Percentiles rank a stretch among this genome's conserved stretches.
phyloP scores from a whole-genome alignment of 2,888 invertebrate genomes.

The Melolontha melolontha region DNA sequence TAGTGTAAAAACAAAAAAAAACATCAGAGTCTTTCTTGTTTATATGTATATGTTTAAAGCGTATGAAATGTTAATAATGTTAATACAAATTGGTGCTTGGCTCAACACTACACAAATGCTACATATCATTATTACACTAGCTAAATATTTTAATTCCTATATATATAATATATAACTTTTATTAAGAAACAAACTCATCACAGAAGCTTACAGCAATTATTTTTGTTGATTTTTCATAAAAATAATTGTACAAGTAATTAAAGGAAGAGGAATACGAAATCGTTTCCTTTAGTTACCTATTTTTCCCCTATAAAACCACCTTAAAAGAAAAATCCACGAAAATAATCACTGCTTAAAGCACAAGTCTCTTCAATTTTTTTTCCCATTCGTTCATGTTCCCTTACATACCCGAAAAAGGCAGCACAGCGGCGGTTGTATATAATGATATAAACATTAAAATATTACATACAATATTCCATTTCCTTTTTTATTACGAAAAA shows the following conservation, averaged over 20 bases:
- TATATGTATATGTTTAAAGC: conserved; percentile 54
- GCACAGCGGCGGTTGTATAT: conserved; percentile 56
- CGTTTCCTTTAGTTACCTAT: neutral
- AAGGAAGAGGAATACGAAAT: neutral
- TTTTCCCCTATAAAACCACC: conserved; percentile 16
- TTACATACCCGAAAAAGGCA: conserved; percentile 54
- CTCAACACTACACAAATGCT: conserved; percentile 59
- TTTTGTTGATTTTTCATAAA: conserved; percentile 43
- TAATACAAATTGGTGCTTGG: conserved; percentile 58
- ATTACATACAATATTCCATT: conserved; percentile 38
- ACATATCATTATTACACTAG: conserved; percentile 54
- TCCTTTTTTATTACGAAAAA: conserved; percentile 29
- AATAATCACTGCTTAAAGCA: conserved; percentile 58
- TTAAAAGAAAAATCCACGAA: conserved; percentile 28
- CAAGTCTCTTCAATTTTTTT: conserved; percentile 52
- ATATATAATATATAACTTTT: conserved; percentile 50
- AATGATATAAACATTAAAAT: conserved; percentile 46
- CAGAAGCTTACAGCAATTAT: conserved; percentile 61
- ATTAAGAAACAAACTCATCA: conserved; percentile 62
- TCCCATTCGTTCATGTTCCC: conserved; percentile 49
- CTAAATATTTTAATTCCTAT: conserved; percentile 56
- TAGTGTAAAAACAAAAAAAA: conserved; percentile 11
- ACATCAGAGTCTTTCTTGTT: conserved; percentile 15
- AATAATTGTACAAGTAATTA: neutral
- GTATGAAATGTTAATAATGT: conserved; percentile 59